A percentile compares a stretch with the other conserved stretches of the same genome.
phyloP scores from a whole-genome alignment of 2,113 vertebrate species.

The Aix galericulata region DNA sequence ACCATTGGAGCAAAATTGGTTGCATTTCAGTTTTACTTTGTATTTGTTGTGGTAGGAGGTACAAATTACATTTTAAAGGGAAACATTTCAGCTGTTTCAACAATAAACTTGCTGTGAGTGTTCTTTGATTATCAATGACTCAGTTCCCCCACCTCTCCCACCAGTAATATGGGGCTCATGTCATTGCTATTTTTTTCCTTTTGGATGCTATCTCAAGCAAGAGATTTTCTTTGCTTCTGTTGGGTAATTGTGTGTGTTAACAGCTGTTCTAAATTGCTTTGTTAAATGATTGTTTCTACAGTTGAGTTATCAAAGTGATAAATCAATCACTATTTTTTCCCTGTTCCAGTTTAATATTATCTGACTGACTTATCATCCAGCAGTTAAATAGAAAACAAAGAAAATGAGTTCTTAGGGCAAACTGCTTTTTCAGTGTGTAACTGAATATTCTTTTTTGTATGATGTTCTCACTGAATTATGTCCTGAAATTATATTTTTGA shows the following conservation, averaged over 20 bases:
- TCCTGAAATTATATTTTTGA: not conserved
- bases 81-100: not conserved
- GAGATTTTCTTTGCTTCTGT: not conserved
- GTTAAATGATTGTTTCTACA: constrained; percentile 42
- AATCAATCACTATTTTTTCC: constrained; percentile 1
- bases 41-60: not conserved
- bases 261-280: constrained; percentile 31
- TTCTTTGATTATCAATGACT: not conserved
- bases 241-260: not conserved
- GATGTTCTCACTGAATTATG: not conserved
- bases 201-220: not conserved
- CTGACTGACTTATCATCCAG: not conserved
- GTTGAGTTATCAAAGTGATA: not conserved
- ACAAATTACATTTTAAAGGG: not conserved
- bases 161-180: not conserved
- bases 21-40: not conserved
- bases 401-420: not conserved
- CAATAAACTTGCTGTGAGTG: not conserved
- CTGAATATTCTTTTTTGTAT: not conserved
- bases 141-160: not conserved
- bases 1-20: not conserved
- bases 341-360: not conserved
- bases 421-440: not conserved
- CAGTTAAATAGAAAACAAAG: not conserved
- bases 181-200: not conserved